Evolutionary conservation across 2,888 invertebrate species (phyloP).

Genomic region (Cheilosia soror): DNA sequence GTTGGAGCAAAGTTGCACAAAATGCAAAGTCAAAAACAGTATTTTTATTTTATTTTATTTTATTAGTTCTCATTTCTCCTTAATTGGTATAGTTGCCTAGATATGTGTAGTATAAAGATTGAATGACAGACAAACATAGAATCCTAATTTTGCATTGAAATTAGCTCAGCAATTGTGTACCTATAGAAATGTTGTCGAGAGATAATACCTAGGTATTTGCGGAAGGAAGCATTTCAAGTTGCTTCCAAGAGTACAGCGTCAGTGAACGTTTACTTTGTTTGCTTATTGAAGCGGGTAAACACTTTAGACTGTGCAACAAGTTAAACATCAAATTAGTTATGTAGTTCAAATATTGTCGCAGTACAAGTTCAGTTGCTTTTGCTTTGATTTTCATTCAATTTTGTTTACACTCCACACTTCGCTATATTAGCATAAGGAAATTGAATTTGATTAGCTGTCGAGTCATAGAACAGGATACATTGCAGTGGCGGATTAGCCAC

Average conservation of each 20-base stretch:
- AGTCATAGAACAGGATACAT: background rate
- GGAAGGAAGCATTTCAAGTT: constrained; percentile 23
- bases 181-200: constrained; percentile 2
- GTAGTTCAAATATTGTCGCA: constrained; percentile 51
- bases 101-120: constrained; percentile 20
- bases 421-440: constrained; percentile 38
- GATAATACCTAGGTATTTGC: constrained; percentile 9
- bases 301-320: constrained; percentile 48
- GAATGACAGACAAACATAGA: constrained; percentile 12
- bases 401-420: constrained; percentile 37
- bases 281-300: constrained; percentile 35
- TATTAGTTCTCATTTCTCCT: constrained; percentile 25
- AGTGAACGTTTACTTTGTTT: constrained; percentile 24
- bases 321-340: constrained; percentile 48
- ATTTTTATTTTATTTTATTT: constrained; percentile 2
- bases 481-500: background rate
- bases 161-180: constrained; percentile 24
- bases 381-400: constrained; percentile 33
- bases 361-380: constrained; percentile 27
- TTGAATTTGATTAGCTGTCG: constrained; percentile 48
- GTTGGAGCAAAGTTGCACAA: background rate
- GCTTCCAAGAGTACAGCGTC: constrained; percentile 5
- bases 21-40: constrained; percentile 2
- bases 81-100: constrained; percentile 30
- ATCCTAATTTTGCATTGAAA: constrained; percentile 23